Conservation (phyloP, 1,140 invertebrate species). For the Drosophila funebris region DNA sequence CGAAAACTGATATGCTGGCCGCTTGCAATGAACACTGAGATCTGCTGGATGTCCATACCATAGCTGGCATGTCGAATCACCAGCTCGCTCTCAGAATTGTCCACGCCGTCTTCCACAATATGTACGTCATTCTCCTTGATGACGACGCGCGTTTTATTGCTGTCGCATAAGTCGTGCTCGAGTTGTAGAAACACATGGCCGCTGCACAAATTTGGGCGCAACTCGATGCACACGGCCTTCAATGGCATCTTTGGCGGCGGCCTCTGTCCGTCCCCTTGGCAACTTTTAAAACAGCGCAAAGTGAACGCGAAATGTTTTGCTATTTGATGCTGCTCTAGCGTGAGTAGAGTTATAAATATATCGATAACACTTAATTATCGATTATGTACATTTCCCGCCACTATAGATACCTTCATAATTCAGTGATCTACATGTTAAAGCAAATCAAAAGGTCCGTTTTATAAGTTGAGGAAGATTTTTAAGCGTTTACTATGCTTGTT, state of each 20-base stretch:
- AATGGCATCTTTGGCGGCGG: constrained; percentile 46
- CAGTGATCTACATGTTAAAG: too few species aligned
- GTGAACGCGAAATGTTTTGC: constrained; percentile 12
- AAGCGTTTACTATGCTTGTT: too few species aligned
- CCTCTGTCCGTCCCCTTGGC: background rate
- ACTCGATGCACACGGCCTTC: constrained; percentile 52
- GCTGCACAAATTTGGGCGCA: constrained; percentile 61
- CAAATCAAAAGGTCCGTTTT: too few species aligned
- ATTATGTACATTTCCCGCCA: background rate
- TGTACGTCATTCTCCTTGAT: constrained; percentile 56
- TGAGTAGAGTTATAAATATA: background rate
- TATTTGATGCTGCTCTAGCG: background rate
- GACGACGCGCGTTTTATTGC: constrained; percentile 41
- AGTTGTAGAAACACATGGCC: constrained; percentile 50
- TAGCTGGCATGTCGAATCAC: constrained; percentile 42
- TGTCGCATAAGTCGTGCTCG: constrained; percentile 24
- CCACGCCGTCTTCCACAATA: constrained; percentile 22
- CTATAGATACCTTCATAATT: background rate
- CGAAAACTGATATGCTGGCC: constrained; percentile 54
- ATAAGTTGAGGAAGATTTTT: too few species aligned
- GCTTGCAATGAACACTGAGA: constrained; percentile 40
- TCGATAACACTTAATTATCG: background rate
- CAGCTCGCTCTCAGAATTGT: constrained; percentile 6
- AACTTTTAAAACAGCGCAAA: constrained; percentile 4
- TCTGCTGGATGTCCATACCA: constrained; percentile 54